Conservation (phyloP, 2,113 vertebrate genomes). For the Corythaixoides concolor region DNA sequence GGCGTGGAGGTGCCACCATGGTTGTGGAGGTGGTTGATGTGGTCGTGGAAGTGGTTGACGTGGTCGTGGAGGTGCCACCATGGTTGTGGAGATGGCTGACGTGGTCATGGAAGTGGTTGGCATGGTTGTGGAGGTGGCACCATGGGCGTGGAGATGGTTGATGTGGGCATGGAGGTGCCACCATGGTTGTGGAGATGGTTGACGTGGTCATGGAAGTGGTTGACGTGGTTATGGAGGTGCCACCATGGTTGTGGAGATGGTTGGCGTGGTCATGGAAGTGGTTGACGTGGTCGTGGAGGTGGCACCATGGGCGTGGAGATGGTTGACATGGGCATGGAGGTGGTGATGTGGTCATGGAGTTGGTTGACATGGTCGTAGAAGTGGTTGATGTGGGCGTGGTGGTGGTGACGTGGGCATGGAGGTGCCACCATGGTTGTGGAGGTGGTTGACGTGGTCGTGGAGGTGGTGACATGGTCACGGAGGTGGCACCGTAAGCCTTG, state of each 20-base stretch:
- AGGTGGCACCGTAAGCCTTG: too few species aligned
- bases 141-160: not conserved
- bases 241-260: not conserved
- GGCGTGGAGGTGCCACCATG: constrained; percentile 30
- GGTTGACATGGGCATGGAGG: too few species aligned
- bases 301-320: not conserved
- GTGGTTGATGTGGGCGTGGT: not conserved
- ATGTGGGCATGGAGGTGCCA: not conserved
- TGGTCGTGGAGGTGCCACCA: not conserved
- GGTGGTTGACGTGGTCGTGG: too few species aligned
- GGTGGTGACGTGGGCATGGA: too few species aligned
- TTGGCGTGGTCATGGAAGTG: not conserved
- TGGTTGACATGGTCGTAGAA: too few species aligned
- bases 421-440: not conserved
- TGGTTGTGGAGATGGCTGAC: too few species aligned
- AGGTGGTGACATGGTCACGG: too few species aligned
- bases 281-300: too few species aligned
- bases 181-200: too few species aligned
- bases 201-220: not conserved
- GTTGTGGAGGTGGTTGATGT: not conserved
- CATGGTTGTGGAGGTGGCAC: not conserved
- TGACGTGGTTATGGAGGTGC: not conserved
- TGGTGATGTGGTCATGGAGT: too few species aligned
- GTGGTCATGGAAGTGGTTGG: too few species aligned
- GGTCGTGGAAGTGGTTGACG: not conserved